Base-by-base conservation (phyloP, 2,888 invertebrate genomes). In the Drosophila neutralis region DNA sequence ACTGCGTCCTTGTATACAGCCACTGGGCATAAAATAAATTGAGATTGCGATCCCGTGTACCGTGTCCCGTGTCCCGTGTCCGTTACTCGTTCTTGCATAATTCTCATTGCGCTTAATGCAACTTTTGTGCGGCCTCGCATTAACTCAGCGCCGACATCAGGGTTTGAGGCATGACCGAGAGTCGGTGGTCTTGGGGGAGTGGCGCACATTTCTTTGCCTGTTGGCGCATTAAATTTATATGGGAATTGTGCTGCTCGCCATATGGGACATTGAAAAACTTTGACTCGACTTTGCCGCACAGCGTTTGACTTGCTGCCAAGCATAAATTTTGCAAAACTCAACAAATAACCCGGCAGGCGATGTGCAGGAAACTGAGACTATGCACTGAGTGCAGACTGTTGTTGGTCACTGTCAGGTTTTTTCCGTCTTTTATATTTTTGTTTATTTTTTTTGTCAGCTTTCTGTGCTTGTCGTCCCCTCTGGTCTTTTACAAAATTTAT, bases 201-300 rank as follows among this genome's bases (percentile, higher is more conserved):
- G 15, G 27, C 51, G 65, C 66, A 79, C 75, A 87, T 84, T 83
- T 71, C 85, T 87, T 87, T 89, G 85, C 85, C 87, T 89, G 89
- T 76, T 87, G 85, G 85, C 80, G 88, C 90, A 86, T 86, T 86
- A 89, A 89, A 86, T 89, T 89, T 86, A 85, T 84, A 85, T 80
- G 88, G 85, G 89, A 85, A 89, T 85, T 86, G 84, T 80, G 52
- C 73, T 59, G 66, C 54, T 62, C 42, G 63, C 48, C 76, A 61
- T 72, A 71, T 66, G 79, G 76, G 74, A 53, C 67, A 71, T 63
- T 59, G 61, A 59, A 78, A 49, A 51, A 71, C 66, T 75, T 71
- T 73, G 65, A 60, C 71, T 68, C 80, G 67, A 69, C 70, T 45
- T 49, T 62, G 59, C 56, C 71, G 58, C 65, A 60, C 68, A 83